These are phyloP conservation scores for Cygnus atratus DNA, from an alignment of 2,113 vertebrate species.

Conservation along the genomic window DNA sequence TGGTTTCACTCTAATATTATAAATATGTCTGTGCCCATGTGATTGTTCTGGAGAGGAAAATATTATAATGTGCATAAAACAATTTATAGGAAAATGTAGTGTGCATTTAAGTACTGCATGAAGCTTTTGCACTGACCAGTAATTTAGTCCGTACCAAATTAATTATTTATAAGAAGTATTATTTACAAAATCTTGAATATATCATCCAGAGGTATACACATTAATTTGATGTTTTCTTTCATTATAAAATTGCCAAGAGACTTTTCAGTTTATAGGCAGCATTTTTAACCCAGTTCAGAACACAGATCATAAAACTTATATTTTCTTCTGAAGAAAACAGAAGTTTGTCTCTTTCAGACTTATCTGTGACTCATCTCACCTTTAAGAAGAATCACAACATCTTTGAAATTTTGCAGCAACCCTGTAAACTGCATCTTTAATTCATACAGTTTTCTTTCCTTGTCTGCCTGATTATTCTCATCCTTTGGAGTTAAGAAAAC, in stretches of 20 bases:
- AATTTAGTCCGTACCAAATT: background rate
- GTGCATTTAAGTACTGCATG: background rate
- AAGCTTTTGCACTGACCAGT: background rate
- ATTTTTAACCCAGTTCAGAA: background rate
- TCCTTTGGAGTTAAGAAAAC: constrained; percentile 65
- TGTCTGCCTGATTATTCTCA: constrained; percentile 45
- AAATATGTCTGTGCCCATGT: background rate
- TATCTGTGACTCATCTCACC: background rate
- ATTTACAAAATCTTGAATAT: background rate
- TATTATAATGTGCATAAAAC: background rate
- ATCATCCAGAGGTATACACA: background rate
- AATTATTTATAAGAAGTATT: background rate
- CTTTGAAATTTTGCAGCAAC: constrained; percentile 26
- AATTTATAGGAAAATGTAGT: background rate
- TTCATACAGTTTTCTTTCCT: constrained; percentile 1
- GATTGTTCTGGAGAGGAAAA: background rate
- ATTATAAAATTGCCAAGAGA: background rate
- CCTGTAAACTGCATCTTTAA: constrained; percentile 59
- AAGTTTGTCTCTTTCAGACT: background rate
- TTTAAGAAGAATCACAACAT: background rate
- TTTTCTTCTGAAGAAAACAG: background rate
- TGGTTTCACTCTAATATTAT: background rate
- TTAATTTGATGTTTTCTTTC: background rate
- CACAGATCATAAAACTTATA: background rate
- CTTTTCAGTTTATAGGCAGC: background rate